phyloP scores from a whole-genome alignment of 1,140 invertebrate species.

The Bombus superbus region DNA sequence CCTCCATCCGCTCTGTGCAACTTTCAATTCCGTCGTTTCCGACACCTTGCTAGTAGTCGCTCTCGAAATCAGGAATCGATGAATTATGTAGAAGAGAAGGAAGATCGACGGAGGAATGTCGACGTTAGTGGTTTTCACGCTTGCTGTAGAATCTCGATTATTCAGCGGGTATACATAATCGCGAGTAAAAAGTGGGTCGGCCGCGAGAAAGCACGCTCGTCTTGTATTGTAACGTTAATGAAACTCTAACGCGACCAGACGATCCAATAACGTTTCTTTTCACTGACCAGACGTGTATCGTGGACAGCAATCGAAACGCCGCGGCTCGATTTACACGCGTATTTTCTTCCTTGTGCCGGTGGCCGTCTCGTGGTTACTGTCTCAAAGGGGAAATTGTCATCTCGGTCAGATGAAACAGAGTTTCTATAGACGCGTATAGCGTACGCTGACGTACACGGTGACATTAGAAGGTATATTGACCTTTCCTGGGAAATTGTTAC shows the following conservation, averaged over 20 bases:
- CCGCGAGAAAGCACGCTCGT: conserved; percentile 29
- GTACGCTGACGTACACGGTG: background rate
- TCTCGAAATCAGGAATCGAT: background rate
- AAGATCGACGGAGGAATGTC: background rate
- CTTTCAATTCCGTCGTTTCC: background rate
- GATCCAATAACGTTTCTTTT: conserved; percentile 1
- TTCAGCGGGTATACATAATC: background rate
- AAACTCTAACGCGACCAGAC: background rate
- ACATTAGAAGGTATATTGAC: conserved; percentile 36
- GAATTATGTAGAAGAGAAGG: background rate
- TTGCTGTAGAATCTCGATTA: conserved; percentile 6
- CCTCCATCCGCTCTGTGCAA: too few species aligned
- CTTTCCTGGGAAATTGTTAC: conserved; percentile 19
- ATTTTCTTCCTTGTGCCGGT: background rate
- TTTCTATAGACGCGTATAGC: background rate
- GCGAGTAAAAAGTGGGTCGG: conserved; percentile 18
- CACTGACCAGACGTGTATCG: too few species aligned
- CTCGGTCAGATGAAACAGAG: background rate
- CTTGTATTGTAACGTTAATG: conserved; percentile 4
- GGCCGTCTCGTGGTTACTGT: background rate
- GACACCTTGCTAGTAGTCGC: background rate
- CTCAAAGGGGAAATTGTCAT: background rate
- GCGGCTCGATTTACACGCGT: conserved; percentile 18
- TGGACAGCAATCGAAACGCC: background rate
- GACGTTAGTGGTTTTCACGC: background rate